These are phyloP conservation scores for Nothoprocta pentlandii DNA, from an alignment of 2,113 vertebrate species.

Conservation along the genomic window DNA sequence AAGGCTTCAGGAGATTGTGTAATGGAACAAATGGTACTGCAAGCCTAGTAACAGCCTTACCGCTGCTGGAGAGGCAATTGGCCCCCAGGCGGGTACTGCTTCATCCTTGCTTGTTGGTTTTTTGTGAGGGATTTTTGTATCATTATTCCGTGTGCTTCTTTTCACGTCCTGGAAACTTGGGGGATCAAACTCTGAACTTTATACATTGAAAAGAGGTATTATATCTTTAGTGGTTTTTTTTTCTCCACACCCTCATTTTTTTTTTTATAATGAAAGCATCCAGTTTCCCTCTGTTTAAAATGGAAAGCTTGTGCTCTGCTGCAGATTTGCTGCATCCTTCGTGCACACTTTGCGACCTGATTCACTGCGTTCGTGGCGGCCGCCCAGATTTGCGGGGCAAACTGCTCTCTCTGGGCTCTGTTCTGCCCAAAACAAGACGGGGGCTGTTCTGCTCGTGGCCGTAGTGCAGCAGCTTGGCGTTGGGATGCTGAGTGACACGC, in stretches of 20 bases:
- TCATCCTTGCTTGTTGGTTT: slow-evolving; percentile 87
- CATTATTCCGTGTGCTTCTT: slow-evolving; percentile 54
- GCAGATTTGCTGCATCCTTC: slow-evolving; percentile 31
- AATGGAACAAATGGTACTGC: slow-evolving; percentile 97
- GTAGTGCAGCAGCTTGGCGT: slow-evolving; percentile 20
- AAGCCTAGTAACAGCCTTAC: slow-evolving; percentile 94
- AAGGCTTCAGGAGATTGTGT: slow-evolving; percentile 98
- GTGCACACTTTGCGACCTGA: neutral
- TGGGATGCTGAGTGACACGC: slow-evolving; percentile 30
- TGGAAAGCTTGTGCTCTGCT: neutral
- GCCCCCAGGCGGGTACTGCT: slow-evolving; percentile 90
- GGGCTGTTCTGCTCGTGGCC: slow-evolving; percentile 45
- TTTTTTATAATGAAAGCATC: neutral
- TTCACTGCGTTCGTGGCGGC: neutral
- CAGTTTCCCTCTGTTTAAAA: neutral
- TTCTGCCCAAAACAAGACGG: slow-evolving; percentile 26
- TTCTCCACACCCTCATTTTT: neutral
- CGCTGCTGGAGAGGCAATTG: slow-evolving; percentile 92
- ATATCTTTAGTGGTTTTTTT: neutral
- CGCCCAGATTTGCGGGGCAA: neutral
- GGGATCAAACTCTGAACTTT: slow-evolving; percentile 67
- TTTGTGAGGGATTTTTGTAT: slow-evolving; percentile 69
- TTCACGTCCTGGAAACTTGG: slow-evolving; percentile 59
- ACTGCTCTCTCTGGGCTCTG: slow-evolving; percentile 1
- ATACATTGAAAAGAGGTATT: slow-evolving; percentile 12